Evolutionary conservation across 1,140 invertebrate genomes (phyloP), one percentile per base, ranked within the genome.

Genomic region (Monochamus saltuarius): DNA sequence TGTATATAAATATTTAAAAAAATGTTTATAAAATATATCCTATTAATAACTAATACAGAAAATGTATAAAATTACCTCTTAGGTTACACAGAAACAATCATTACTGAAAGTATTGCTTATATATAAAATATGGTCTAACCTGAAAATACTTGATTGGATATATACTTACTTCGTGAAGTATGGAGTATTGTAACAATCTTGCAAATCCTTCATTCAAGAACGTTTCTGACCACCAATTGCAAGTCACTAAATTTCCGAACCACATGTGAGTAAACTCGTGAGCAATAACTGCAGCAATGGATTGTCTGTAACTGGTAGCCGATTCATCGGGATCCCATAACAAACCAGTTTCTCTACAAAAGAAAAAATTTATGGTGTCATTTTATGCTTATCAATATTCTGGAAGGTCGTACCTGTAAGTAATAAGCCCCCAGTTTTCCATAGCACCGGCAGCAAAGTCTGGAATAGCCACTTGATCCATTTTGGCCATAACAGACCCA

Each of bases 381-480:
- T 6, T 3, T 29, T 29, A 3, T 29, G 22, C 22, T 29, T 29
- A 29, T 29, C n/a, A n/a, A n/a, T n/a, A n/a, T n/a, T n/a, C 22
- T 29, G 2, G 22, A 29, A 29, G 22, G 22, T n/a, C n/a, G n/a
- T 62, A 62, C 59, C 93, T 82, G 70, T 85, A 93, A 1, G 90
- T 92, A 0, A 93, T 85, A 1, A 93, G 76, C 22, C 91, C 91
- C 91, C 94, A 97, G 79, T 97, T 94, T 77, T 97, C 95, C 88
- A 97, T 98, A 0, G 94, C 95, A 8, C 92, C 95, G 1, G 93
- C 92, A 1, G 90, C 87, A 80, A 97, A 98, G 78, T 98, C 94
- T 4, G 95, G 95, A 64, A 97, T 92, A 8, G 91, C 93, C 16
- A 62, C 53, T 42, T 66, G 60, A 54, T 63, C 52, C 16, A 66